These are phyloP conservation scores for Tetropium fuscum DNA, from an alignment of 2,888 invertebrate genomes.

Conservation along the genomic window DNA sequence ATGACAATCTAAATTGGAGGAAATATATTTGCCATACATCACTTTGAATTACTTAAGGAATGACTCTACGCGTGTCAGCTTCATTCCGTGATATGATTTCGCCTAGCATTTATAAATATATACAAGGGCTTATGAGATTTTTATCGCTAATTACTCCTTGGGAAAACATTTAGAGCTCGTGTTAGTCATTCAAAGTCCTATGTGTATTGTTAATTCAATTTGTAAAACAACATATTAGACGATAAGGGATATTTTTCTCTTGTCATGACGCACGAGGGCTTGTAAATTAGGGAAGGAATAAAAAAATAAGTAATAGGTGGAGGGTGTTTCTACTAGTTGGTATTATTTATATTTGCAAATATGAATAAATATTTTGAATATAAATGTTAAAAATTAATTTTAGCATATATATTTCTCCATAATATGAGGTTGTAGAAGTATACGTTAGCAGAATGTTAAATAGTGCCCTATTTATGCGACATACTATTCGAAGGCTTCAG, in stretches of 20 bases:
- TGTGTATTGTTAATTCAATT: conserved; percentile 11
- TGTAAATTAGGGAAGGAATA: too few species aligned
- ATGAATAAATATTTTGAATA: too few species aligned
- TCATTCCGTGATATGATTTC: conserved; percentile 1
- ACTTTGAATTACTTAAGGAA: conserved; percentile 2
- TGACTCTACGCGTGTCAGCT: conserved; percentile 2
- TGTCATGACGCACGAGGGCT: conserved; percentile 13
- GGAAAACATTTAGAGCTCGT: conserved; percentile 8
- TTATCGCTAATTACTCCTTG: conserved; percentile 11
- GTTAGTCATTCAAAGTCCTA: neutral
- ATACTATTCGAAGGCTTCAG: too few species aligned
- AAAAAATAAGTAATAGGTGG: too few species aligned
- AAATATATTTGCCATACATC: neutral
- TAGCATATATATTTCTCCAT: too few species aligned
- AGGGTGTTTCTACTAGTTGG: too few species aligned
- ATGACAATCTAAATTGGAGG: conserved; percentile 3
- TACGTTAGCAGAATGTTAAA: too few species aligned
- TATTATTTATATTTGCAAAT: too few species aligned
- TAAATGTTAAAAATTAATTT: too few species aligned
- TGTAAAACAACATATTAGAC: conserved; percentile 7
- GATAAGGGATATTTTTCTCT: neutral
- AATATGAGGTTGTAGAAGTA: too few species aligned
- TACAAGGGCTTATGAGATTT: conserved; percentile 12
- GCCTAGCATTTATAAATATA: conserved; percentile 1
- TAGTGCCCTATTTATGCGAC: too few species aligned